Percentiles rank a stretch among this genome's conserved stretches.
phyloP scores from a whole-genome alignment of 2,888 invertebrate genomes.

The Acholoe squamosa region DNA sequence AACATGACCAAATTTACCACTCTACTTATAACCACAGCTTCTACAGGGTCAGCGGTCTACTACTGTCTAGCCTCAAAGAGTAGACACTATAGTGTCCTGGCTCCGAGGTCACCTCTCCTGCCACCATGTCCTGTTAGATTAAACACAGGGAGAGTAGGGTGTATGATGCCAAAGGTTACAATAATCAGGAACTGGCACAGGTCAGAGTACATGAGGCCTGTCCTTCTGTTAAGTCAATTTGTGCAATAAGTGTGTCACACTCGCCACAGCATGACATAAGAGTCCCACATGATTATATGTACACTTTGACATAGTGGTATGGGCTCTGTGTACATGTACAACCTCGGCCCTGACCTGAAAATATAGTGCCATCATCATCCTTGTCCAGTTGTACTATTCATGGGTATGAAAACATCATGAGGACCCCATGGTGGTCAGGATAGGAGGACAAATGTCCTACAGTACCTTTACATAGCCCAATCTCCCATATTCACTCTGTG shows the following conservation, averaged over 20 bases:
- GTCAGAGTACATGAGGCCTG: conserved; percentile 3
- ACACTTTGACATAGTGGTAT: not conserved
- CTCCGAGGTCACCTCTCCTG: not conserved
- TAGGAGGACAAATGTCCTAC: too few species aligned
- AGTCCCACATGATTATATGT: not conserved
- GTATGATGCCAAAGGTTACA: conserved; percentile 27
- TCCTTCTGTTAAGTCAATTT: conserved; percentile 7
- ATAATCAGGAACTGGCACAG: not conserved
- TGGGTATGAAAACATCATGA: conserved; percentile 25
- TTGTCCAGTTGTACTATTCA: conserved; percentile 11
- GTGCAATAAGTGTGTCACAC: not conserved
- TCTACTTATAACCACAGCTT: too few species aligned
- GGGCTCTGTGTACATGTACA: not conserved
- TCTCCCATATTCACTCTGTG: not conserved
- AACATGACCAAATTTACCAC: too few species aligned
- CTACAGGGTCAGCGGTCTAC: too few species aligned
- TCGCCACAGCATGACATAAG: conserved; percentile 24
- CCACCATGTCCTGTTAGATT: conserved; percentile 8
- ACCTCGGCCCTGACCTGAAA: conserved; percentile 2
- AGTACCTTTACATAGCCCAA: too few species aligned
- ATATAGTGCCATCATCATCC: not conserved
- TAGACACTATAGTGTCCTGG: not conserved
- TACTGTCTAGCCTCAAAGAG: too few species aligned
- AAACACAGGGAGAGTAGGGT: not conserved
- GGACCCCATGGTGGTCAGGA: too few species aligned